Evolutionary conservation across 2,888 invertebrate genomes (phyloP).

Genomic region (Luperina nickerlii): DNA sequence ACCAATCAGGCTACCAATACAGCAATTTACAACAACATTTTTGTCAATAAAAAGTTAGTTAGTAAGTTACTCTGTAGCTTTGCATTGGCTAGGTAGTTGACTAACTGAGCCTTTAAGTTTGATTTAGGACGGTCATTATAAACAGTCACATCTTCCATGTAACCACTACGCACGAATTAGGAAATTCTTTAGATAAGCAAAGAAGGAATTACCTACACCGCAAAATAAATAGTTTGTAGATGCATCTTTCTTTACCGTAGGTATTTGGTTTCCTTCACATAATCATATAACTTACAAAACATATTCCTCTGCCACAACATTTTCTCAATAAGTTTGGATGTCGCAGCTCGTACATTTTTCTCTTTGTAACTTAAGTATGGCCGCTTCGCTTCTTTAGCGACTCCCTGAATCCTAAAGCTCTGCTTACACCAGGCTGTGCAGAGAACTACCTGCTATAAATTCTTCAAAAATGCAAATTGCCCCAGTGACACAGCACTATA

Average conservation of each 20-base stretch:
- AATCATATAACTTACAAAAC: neutral
- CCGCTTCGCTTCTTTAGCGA: slow-evolving; percentile 11
- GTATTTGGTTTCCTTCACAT: slow-evolving; percentile 6
- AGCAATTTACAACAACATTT: no score
- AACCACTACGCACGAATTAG: neutral
- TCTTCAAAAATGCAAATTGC: neutral
- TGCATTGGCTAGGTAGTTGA: neutral
- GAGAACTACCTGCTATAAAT: neutral
- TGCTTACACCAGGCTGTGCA: neutral
- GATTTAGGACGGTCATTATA: neutral
- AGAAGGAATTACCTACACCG: neutral
- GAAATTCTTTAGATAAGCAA: neutral
- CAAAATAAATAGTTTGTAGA: neutral
- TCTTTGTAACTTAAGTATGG: slow-evolving; percentile 27
- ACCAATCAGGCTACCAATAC: no score
- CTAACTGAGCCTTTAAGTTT: neutral
- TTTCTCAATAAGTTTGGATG: neutral
- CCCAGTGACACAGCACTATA: no score
- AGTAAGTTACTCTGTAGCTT: no score
- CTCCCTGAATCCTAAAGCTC: neutral
- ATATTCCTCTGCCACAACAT: neutral
- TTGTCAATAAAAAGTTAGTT: no score
- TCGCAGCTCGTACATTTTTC: slow-evolving; percentile 18
- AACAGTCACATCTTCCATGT: neutral
- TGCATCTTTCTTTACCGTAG: neutral